phyloP scores from a whole-genome alignment of 2,113 vertebrate species.

The Eidolon helvum region DNA sequence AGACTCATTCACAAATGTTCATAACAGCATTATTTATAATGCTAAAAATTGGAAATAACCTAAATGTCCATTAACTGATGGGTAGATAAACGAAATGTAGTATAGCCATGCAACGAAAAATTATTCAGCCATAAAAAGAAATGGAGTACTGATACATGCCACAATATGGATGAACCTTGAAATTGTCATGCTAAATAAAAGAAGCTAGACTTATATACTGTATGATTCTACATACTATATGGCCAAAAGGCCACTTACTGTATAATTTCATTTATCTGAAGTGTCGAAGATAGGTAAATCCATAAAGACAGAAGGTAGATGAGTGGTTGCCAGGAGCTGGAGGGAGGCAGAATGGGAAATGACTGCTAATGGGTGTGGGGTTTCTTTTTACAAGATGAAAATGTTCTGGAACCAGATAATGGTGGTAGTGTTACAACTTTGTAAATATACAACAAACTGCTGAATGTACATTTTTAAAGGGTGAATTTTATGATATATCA shows the following conservation, averaged over 20 bases:
- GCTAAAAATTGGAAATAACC: neutral
- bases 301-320: neutral
- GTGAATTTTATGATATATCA: neutral
- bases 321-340: neutral
- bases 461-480: neutral
- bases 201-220: neutral
- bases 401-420: neutral
- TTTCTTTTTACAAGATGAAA: neutral
- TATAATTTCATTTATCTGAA: neutral
- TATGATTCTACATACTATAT: neutral
- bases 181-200: neutral
- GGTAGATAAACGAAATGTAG: neutral
- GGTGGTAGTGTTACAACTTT: neutral
- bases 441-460: neutral
- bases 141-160: neutral
- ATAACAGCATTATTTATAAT: neutral
- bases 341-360: neutral
- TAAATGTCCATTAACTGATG: neutral
- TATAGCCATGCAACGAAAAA: neutral
- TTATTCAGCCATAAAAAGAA: constrained; percentile 40
- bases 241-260: neutral
- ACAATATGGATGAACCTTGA: neutral
- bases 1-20: neutral
- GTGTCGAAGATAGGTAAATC: neutral
- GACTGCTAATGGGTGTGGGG: neutral